Evolutionary conservation across 1,140 invertebrate genomes (phyloP), one percentile per base, ranked within the genome.

Genomic region (Druon quercuslanigerum): DNA sequence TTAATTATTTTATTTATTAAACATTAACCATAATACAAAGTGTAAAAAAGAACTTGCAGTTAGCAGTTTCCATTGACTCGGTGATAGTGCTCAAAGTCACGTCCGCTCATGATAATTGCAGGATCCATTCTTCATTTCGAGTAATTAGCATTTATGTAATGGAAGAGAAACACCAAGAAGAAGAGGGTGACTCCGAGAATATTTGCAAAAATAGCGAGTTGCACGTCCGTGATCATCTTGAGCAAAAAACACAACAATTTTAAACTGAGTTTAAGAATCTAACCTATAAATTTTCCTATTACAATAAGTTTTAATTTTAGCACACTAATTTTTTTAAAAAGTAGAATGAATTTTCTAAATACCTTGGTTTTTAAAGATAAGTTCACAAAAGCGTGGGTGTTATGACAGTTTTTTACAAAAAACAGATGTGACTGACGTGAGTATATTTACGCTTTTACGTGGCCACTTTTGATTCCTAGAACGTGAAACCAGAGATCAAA

Each of bases 211-310:
- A 99, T 94, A 0, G 98, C 97, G 79, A 99, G 92, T 90, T 99
- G 98, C 13, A 99, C 95, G 86, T 99, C 98, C 11, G 97, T 98
- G 78, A 99, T 98, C 98, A 99, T 99, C 92, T 93, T 93, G 77
- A 87, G 92, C 86, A 74, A 84, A 74, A 86, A 83, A 72, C 77
- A 60, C 56, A 66, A 78, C 74, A 70, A 33, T 0, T n/a, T 33
- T n/a, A 16, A 8, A 3, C 40, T 4, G 16, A 13, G 13, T n/a
- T 6, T 13, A 40, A 40, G 40, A 60, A 14, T 12, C 14, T 9
- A 54, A n/a, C n/a, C 9, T 54, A n/a, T 54, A 54, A 17, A 54
- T 54, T 54, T 9, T 11, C 1, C 9, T 54, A n/a, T n/a, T 4
- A n/a, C n/a, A n/a, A 54, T 54, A 9, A n/a, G 9, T 9, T 54